Evolutionary conservation across 2,113 vertebrate genomes (phyloP), one percentile per base, ranked within the genome.

Genomic region (Erythrolamprus reginae): DNA sequence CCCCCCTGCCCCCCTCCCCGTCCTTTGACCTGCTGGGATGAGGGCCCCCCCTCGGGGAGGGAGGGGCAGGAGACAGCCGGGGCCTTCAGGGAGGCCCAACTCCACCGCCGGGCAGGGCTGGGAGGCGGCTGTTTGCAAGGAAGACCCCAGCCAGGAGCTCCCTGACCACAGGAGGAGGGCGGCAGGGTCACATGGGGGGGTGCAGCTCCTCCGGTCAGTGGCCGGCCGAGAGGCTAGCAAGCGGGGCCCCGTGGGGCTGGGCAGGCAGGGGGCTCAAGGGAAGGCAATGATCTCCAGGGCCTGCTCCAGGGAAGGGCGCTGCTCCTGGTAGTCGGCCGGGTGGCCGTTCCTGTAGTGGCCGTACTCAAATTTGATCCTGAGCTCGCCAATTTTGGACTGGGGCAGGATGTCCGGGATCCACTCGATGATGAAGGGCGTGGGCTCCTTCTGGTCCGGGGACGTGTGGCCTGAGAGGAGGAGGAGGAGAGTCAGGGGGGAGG

Each of bases 391-490:
- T 70, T 96, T 97, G 83, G 97, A 97, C 13, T 96, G 97, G 1
- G 98, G 98, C 33, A 99, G 97, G 87, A 98, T 97, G 86, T 98
- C 98, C 0, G 98, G 98, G 94, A 98, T 98, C 98, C 98, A 99
- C 92, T 99, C 98, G 0, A 99, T 98, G 87, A 98, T 97, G 86
- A 99, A 98, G 2, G 98, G 98, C 15, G 97, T 96, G 8, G 97
- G 96, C 70, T 98, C 98, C 93, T 98, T 98, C 95, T 98, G 98
- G 48, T 98, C 97, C 0, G 97, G 95, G 1, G 97, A 93, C 45
- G 96, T 97, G 38, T 97, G 95, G 26, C 98, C 98, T 98, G 53
- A 15, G 38, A 87, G 88, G 58, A 84, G 55, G 13, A 48, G 50
- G 24, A 24, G 12, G 24, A 28, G 70, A n/a, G n/a, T n/a, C n/a